Conservation (phyloP, 2,797 vertebrate species). For the Nannoperca australis region DNA sequence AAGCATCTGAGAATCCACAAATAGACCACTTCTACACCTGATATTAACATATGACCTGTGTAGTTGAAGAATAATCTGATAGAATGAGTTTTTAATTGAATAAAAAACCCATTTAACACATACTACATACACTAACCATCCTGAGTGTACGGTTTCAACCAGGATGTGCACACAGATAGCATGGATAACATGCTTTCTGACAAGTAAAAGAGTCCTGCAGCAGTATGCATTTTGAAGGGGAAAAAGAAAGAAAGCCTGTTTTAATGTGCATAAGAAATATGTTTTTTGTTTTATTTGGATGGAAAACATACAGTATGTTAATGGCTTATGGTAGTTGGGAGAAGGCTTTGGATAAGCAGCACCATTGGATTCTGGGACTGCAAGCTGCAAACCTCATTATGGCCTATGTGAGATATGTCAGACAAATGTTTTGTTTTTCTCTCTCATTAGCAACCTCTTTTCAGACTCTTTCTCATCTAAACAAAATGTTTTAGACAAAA, state of each 20-base stretch:
- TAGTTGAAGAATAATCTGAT: conserved; percentile 22
- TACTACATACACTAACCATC: background rate
- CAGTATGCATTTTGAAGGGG: too few relatives aligned
- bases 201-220: background rate
- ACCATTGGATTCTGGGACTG: background rate
- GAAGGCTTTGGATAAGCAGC: background rate
- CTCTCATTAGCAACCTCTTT: background rate
- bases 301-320: background rate
- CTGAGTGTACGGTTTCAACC: conserved; percentile 12
- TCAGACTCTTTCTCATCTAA: background rate
- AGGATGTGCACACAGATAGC: background rate
- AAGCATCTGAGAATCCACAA: conserved; percentile 14
- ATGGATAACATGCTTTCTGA: conserved; percentile 1
- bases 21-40: background rate
- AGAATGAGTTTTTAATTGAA: conserved; percentile 17
- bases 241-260: background rate
- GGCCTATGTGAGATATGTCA: background rate
- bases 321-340: background rate
- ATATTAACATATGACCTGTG: background rate
- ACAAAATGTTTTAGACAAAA: background rate
- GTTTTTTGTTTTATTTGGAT: background rate
- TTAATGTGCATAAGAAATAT: background rate
- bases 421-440: background rate
- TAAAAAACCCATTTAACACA: conserved; percentile 43
- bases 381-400: background rate